Evolutionary conservation across 2,797 vertebrate species (phyloP).

Genomic region (Acestrorhynchus altus): DNA sequence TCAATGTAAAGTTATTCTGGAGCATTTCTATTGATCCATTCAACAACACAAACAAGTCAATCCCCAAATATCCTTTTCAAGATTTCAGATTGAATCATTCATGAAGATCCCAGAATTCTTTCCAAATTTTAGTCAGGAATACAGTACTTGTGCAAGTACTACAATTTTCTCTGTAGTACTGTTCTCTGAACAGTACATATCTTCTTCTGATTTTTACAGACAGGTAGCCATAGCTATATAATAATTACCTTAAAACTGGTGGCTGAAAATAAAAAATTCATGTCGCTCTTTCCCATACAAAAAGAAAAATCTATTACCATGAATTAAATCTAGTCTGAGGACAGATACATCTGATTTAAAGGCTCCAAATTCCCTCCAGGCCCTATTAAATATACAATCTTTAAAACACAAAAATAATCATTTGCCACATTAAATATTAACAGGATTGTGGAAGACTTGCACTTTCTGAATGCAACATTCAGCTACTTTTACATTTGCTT

Average conservation of each 20-base stretch:
- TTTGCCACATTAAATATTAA: slow-evolving; percentile 80
- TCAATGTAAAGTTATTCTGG: too few relatives aligned
- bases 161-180: not conserved
- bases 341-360: slow-evolving; percentile 79
- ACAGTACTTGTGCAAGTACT: too few relatives aligned
- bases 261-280: slow-evolving; percentile 72
- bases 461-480: slow-evolving; percentile 53
- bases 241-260: slow-evolving; percentile 54
- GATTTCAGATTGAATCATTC: too few relatives aligned
- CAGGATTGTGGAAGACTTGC: slow-evolving; percentile 63
- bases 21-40: too few relatives aligned
- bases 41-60: too few relatives aligned
- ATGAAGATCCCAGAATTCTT: too few relatives aligned
- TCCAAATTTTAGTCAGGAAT: too few relatives aligned
- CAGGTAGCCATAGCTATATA: slow-evolving; percentile 32
- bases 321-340: slow-evolving; percentile 80
- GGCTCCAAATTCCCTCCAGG: slow-evolving; percentile 72
- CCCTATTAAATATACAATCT: slow-evolving; percentile 77
- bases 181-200: not conserved
- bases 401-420: slow-evolving; percentile 80
- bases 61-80: too few relatives aligned
- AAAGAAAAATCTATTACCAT: slow-evolving; percentile 76
- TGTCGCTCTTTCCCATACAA: slow-evolving; percentile 69
- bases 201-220: not conserved
- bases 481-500: slow-evolving; percentile 36